phyloP scores from a whole-genome alignment of 2,113 vertebrate species.

The Gavia stellata region DNA sequence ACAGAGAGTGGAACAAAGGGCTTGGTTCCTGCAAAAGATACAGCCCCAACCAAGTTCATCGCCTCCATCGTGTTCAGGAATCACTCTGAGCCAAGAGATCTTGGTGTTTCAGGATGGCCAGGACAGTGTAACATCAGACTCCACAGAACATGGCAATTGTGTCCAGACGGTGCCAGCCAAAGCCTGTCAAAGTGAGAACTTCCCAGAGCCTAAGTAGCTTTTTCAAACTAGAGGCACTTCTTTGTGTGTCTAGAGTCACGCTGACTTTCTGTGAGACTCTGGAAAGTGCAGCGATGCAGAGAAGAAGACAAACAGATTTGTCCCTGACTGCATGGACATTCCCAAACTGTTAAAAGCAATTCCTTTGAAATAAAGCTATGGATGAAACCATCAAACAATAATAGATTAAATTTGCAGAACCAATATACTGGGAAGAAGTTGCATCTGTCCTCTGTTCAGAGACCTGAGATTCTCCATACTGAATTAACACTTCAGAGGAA shows the following conservation, averaged over 20 bases:
- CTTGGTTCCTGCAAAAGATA: neutral
- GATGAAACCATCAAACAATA: neutral
- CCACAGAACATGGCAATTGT: neutral
- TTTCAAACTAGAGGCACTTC: neutral
- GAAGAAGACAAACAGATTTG: neutral
- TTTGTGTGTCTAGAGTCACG: neutral
- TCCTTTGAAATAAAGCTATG: neutral
- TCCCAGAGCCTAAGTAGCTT: neutral
- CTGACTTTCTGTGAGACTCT: neutral
- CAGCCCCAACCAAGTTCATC: neutral
- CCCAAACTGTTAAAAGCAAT: neutral
- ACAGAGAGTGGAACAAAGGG: neutral
- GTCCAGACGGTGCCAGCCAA: neutral
- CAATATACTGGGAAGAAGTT: neutral
- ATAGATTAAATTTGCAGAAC: neutral
- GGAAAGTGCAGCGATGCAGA: neutral
- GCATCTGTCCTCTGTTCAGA: neutral
- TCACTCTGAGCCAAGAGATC: neutral
- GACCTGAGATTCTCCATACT: neutral
- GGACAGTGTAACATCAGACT: neutral
- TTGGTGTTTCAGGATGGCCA: neutral
- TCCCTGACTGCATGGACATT: neutral
- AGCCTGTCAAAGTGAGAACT: neutral
- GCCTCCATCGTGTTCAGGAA: neutral
- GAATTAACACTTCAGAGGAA: neutral